These are phyloP conservation scores for Argynnis bischoffii DNA, from an alignment of 2,888 invertebrate species.

Conservation along the genomic window DNA sequence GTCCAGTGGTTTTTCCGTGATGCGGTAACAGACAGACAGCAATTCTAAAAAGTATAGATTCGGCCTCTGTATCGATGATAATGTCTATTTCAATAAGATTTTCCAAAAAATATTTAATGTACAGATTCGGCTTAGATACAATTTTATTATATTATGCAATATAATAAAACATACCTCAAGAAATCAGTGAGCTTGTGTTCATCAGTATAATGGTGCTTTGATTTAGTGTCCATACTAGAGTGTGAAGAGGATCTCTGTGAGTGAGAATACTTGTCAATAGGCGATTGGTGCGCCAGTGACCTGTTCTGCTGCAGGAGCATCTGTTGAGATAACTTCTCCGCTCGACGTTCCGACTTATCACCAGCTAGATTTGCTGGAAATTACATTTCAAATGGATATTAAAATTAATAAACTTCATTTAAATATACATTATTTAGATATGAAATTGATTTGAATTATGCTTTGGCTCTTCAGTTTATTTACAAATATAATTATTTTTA, in stretches of 20 bases:
- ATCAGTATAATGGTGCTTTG: constrained; percentile 75
- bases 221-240: constrained; percentile 62
- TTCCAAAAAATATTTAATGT: too few species aligned
- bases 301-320: constrained; percentile 85
- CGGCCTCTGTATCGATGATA: too few species aligned
- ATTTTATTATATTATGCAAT: not conserved
- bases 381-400: not conserved
- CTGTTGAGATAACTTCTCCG: constrained; percentile 82
- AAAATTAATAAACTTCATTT: not conserved
- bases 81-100: too few species aligned
- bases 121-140: too few species aligned
- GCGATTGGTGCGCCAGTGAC: constrained; percentile 80
- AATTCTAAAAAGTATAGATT: too few species aligned
- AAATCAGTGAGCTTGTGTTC: constrained; percentile 89
- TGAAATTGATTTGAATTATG: not conserved
- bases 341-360: constrained; percentile 70
- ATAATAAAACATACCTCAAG: constrained; percentile 62
- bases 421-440: not conserved
- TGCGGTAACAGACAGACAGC: too few species aligned
- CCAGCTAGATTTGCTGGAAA: constrained; percentile 65
- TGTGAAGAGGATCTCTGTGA: constrained; percentile 74
- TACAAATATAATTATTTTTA: not conserved
- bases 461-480: not conserved
- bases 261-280: constrained; percentile 84
- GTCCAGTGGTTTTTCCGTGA: too few species aligned